phyloP scores from a whole-genome alignment of 1,140 invertebrate genomes.

The Ridgeia piscesae region DNA sequence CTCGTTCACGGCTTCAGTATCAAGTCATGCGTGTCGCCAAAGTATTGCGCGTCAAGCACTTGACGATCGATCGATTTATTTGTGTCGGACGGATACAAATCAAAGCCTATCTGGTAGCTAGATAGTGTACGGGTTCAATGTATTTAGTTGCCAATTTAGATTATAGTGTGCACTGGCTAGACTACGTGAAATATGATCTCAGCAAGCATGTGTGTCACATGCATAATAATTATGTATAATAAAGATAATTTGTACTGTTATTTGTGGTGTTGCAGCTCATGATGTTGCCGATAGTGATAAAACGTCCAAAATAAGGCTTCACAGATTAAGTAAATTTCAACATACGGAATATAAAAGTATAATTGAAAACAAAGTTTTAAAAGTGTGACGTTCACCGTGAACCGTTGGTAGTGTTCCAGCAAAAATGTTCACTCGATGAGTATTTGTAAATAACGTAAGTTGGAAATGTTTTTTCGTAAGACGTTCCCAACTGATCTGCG shows the following conservation, averaged over 20 bases:
- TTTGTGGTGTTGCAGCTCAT: neutral
- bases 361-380: neutral
- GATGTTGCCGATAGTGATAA: neutral
- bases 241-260: neutral
- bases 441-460: no score
- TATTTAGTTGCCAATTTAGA: neutral
- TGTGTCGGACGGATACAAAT: neutral
- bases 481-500: no score
- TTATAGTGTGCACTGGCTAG: neutral
- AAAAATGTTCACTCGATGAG: no score
- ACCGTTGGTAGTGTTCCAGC: neutral
- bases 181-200: neutral
- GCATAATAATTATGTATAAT: neutral
- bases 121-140: neutral
- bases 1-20: neutral
- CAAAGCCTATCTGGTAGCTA: neutral
- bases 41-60: neutral
- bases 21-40: neutral
- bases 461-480: no score
- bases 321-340: no score
- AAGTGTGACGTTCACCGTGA: neutral
- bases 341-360: neutral
- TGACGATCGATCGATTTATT: neutral
- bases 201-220: neutral
- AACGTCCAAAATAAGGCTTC: neutral